Conservation (phyloP, 2,888 invertebrate genomes). For the Teinopalpus imperialis region DNA sequence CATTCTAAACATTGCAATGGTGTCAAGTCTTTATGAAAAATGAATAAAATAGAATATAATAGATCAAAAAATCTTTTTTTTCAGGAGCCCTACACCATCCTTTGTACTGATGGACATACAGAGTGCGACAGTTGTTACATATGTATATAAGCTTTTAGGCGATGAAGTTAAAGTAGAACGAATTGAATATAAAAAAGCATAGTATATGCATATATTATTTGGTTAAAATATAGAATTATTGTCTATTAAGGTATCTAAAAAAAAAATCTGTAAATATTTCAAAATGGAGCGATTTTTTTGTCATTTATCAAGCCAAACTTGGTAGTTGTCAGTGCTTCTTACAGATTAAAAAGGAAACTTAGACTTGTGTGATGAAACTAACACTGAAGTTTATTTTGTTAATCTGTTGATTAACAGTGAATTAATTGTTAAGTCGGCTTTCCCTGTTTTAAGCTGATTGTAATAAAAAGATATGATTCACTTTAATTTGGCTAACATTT, state of each 20-base stretch:
- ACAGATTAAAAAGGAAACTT: no score
- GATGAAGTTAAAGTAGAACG: conserved; percentile 99
- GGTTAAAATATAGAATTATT: conserved; percentile 6
- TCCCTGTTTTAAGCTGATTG: no score
- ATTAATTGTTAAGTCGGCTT: no score
- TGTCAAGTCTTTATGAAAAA: no score
- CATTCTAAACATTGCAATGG: no score
- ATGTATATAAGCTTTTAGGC: conserved; percentile 97
- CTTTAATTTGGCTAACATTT: no score
- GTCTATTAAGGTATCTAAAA: conserved; percentile 1
- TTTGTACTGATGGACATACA: conserved; percentile 99
- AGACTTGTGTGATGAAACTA: no score
- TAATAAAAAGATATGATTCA: no score
- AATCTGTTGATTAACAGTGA: no score
- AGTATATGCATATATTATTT: conserved; percentile 41
- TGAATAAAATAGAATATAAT: no score
- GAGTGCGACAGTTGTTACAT: conserved; percentile 97
- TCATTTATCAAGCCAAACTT: not conserved
- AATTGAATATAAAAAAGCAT: conserved; percentile 97
- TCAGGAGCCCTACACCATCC: conserved; percentile 93
- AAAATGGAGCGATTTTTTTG: not conserved
- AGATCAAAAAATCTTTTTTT: no score
- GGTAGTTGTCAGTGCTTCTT: not conserved
- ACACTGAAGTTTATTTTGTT: no score
- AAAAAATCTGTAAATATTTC: conserved; percentile 4